Evolutionary conservation across 2,888 invertebrate species (phyloP).

Genomic region (Diploptera punctata): DNA sequence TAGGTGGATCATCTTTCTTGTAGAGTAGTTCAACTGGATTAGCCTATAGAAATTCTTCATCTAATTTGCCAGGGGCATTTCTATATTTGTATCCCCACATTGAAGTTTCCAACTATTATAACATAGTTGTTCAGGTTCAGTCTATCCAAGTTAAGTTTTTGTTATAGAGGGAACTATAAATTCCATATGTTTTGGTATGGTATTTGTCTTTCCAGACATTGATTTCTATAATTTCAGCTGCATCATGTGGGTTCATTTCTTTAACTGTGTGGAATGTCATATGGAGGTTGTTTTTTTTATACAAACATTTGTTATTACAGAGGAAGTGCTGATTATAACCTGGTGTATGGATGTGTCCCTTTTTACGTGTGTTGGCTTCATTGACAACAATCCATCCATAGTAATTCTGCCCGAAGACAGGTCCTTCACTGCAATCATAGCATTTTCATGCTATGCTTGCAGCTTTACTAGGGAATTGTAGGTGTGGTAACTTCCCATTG

Average conservation of each 20-base stretch:
- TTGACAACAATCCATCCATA: too few species aligned
- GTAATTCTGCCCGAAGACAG: too few species aligned
- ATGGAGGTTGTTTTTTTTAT: neutral
- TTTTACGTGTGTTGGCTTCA: too few species aligned
- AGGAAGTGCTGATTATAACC: neutral
- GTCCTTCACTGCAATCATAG: too few species aligned
- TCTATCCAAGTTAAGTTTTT: neutral
- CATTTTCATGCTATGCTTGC: too few species aligned
- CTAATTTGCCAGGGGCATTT: neutral
- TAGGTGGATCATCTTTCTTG: neutral
- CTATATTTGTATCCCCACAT: neutral
- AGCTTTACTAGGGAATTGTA: too few species aligned
- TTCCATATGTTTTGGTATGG: neutral
- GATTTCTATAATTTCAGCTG: too few species aligned
- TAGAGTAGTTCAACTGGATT: neutral
- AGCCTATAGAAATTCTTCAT: neutral
- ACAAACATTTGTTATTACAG: neutral
- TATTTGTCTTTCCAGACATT: neutral
- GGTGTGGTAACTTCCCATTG: too few species aligned
- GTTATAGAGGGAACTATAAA: neutral
- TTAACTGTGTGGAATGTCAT: too few species aligned
- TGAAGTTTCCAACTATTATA: neutral
- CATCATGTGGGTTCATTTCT: neutral
- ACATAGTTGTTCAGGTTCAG: neutral
- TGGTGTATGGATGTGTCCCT: neutral